These are phyloP conservation scores for Amyelois transitella DNA, from an alignment of 1,140 invertebrate genomes.

Conservation along the genomic window DNA sequence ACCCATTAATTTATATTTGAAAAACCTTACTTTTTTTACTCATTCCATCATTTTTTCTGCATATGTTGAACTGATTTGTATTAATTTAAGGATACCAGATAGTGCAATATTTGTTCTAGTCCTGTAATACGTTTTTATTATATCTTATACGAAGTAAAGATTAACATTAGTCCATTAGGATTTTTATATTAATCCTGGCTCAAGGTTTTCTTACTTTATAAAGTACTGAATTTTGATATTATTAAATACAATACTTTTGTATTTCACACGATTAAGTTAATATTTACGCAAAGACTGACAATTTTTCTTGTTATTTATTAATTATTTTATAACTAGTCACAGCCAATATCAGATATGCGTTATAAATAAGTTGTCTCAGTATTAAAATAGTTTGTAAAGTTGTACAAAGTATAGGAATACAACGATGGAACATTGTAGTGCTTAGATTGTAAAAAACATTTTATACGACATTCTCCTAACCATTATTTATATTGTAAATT, in stretches of 20 bases:
- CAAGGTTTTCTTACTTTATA: not conserved
- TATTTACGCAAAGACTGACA: constrained; percentile 8
- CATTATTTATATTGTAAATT: constrained; percentile 18
- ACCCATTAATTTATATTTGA: too few relatives aligned
- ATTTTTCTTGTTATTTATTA: constrained; percentile 9
- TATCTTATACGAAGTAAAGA: too few relatives aligned
- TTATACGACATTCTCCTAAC: constrained; percentile 35
- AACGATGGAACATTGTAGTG: constrained; percentile 33
- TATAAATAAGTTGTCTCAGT: constrained; percentile 16
- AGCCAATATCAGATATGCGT: constrained; percentile 14
- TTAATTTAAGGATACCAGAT: too few relatives aligned
- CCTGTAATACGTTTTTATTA: too few relatives aligned
- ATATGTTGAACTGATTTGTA: too few relatives aligned
- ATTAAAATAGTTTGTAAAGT: constrained; percentile 23
- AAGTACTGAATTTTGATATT: not conserved
- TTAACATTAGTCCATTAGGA: too few relatives aligned
- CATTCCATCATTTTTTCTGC: too few relatives aligned
- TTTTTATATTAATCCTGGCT: too few relatives aligned
- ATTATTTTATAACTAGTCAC: constrained; percentile 18
- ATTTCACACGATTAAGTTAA: too few relatives aligned
- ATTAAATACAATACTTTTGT: not conserved
- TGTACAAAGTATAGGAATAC: constrained; percentile 42
- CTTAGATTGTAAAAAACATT: constrained; percentile 37
- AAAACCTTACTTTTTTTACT: too few relatives aligned
- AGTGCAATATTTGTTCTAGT: too few relatives aligned